phyloP scores from a whole-genome alignment of 2,797 vertebrate genomes.

The Rhodeus uyekii region DNA sequence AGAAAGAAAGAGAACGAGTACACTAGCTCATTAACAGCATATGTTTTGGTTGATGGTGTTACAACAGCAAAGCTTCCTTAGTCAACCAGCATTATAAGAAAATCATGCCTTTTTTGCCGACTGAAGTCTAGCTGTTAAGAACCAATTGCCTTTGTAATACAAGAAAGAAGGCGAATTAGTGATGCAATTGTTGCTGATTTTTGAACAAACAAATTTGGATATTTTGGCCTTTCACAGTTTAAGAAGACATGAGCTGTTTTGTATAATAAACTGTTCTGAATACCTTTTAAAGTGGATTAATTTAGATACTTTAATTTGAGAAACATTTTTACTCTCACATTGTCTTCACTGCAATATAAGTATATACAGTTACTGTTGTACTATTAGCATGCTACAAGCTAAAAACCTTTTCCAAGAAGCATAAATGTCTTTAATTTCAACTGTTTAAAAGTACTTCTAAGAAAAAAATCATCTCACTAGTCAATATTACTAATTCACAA shows the following conservation, averaged over 20 bases:
- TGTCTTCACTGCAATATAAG: background rate
- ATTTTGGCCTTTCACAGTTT: background rate
- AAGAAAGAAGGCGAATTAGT: background rate
- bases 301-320: background rate
- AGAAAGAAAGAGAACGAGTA: background rate
- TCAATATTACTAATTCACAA: constrained; percentile 3
- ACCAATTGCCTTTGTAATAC: no score
- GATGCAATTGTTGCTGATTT: background rate
- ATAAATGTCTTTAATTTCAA: background rate
- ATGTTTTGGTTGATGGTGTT: background rate
- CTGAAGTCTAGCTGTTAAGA: no score
- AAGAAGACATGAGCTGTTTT: background rate
- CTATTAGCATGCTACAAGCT: background rate
- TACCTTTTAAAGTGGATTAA: no score
- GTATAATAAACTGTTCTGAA: background rate
- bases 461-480: background rate
- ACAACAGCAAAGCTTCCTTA: background rate
- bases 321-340: background rate
- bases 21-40: background rate
- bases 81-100: no score
- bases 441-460: background rate
- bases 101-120: no score
- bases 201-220: background rate
- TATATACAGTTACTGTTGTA: no score
- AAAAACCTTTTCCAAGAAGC: background rate